Evolutionary conservation across 2,797 vertebrate genomes (phyloP), one percentile per base, ranked within the genome.

Genomic region (Hybognathus amarus): DNA sequence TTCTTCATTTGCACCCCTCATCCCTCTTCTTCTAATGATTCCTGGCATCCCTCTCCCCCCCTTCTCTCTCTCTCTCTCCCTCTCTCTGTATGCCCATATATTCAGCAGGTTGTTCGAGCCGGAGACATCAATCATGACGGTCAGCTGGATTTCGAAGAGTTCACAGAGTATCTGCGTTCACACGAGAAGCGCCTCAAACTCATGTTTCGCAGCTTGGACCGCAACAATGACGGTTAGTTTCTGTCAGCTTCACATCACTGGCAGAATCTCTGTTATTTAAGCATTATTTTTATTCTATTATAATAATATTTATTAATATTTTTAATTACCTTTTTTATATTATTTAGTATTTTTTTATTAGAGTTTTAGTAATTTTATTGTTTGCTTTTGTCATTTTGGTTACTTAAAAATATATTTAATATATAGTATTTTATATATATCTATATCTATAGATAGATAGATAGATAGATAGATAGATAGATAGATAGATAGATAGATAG

Each of bases 121-220:
- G 94, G 94, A 0, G 96, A 96, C 87, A 91, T 90, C 45, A 95
- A 96, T 87, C 87, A 92, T 0, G 95, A 96, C 7, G 96, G 95
- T 0, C 92, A 95, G 22, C 91, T 98, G 82, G 94, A 96, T 91
- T 95, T 97, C 18, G 92, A 96, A 40, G 97, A 98, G 90, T 98
- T 97, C 86, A 90, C 87, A 0, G 90, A 90, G 56, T 98, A 96
- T 89, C 94, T 98, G 52, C 93, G 92, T 36, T 88, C 92, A 7
- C 93, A 97, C 0, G 97, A 98, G 87, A 95, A 95, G 79, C 91
- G 95, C 36, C 94, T 97, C 36, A 94, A 94, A 76, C 91, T 97
- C 85, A 96, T 97, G 93, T 98, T 98, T 89, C 92, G 91, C 64
- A 96, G 91, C 74, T 90, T 98, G 84, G 97, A 98, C 91, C 92